Evolutionary conservation across 1,140 invertebrate genomes (phyloP).

Genomic region (Piezodorus guildinii): DNA sequence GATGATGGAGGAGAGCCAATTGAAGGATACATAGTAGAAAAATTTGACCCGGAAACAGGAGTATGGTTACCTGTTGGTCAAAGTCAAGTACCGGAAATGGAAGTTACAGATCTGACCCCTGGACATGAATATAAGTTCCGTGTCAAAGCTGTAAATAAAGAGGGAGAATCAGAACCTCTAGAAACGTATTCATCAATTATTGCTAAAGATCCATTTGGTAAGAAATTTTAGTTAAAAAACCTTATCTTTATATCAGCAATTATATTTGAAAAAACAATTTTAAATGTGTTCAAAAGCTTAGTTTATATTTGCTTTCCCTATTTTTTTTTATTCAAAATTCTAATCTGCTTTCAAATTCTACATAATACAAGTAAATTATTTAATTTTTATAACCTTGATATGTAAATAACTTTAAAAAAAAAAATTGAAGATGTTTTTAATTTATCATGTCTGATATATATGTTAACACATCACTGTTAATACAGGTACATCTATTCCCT

Average conservation of each 20-base stretch:
- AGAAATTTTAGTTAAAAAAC: slow-evolving; percentile 32
- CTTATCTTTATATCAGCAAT: too few relatives aligned
- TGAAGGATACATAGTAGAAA: slow-evolving; percentile 90
- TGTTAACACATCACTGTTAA: too few relatives aligned
- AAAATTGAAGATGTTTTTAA: too few relatives aligned
- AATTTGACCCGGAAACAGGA: slow-evolving; percentile 82
- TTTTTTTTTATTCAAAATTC: too few relatives aligned
- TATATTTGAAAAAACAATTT: too few relatives aligned
- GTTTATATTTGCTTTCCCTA: too few relatives aligned
- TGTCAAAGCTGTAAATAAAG: slow-evolving; percentile 92
- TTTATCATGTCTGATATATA: too few relatives aligned
- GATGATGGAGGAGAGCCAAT: slow-evolving; percentile 95
- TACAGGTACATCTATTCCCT: too few relatives aligned
- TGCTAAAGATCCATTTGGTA: slow-evolving; percentile 95
- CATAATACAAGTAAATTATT: not conserved
- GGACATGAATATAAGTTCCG: slow-evolving; percentile 97
- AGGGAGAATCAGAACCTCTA: slow-evolving; percentile 93
- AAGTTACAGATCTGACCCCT: slow-evolving; percentile 75
- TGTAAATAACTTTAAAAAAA: too few relatives aligned
- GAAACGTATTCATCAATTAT: slow-evolving; percentile 82
- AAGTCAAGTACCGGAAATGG: slow-evolving; percentile 68
- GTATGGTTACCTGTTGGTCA: slow-evolving; percentile 81
- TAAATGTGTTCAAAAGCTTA: too few relatives aligned
- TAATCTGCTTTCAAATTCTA: too few relatives aligned
- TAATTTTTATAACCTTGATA: not conserved